Percentiles rank a stretch among this genome's conserved stretches.
phyloP scores from a whole-genome alignment of 2,113 vertebrate genomes.

The Hemiscyllium ocellatum region DNA sequence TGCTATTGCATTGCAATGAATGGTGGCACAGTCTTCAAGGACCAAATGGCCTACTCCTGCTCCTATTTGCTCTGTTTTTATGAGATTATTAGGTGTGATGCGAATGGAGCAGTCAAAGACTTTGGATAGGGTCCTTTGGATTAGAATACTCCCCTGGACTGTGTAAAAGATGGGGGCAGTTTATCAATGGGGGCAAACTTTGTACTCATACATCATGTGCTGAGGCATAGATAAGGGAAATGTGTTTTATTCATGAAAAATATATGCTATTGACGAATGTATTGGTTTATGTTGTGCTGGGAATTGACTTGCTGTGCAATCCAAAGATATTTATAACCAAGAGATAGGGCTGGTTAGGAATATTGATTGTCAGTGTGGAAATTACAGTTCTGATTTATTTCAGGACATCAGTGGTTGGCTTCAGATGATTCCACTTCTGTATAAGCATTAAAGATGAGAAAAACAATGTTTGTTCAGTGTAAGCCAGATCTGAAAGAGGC shows the following conservation, averaged over 20 bases:
- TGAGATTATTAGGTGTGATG: no score
- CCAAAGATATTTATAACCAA: no score
- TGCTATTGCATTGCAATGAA: no score
- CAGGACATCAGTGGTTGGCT: background rate
- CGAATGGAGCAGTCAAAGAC: no score
- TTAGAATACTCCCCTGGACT: background rate
- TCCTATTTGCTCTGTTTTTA: no score
- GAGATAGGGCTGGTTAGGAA: no score
- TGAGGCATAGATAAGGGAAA: background rate
- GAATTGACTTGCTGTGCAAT: no score
- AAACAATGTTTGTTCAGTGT: no score
- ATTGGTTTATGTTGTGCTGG: background rate
- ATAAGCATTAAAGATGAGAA: background rate
- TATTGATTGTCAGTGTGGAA: no score
- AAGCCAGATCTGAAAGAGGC: background rate
- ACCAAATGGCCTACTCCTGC: no score
- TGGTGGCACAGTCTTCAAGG: no score
- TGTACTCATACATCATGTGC: background rate
- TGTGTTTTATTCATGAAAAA: background rate
- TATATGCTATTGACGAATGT: background rate
- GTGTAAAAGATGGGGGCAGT: background rate
- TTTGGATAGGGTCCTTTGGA: no score
- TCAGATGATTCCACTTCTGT: background rate
- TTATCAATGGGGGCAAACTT: background rate
- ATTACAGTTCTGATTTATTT: background rate